phyloP scores from a whole-genome alignment of 2,113 vertebrate genomes.

The Pithys albifrons region DNA sequence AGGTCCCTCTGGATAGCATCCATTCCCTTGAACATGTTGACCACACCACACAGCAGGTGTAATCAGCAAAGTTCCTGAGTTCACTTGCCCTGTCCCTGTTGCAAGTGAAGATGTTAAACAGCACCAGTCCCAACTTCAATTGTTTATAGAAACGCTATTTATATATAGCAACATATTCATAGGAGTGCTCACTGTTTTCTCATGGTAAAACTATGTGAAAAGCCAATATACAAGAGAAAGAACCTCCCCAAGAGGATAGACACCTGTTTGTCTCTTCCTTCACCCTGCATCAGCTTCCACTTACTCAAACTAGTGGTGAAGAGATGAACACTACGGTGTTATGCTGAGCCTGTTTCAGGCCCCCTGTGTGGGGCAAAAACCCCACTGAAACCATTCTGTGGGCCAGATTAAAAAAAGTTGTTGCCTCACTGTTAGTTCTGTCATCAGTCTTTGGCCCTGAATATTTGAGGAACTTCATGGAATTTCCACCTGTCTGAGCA shows the following conservation, averaged over 20 bases:
- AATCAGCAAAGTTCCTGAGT: neutral
- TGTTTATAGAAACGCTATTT: neutral
- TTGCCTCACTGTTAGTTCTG: neutral
- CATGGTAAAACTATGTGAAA: neutral
- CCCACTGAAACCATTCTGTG: neutral
- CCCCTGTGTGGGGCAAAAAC: neutral
- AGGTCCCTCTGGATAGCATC: neutral
- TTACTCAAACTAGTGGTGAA: rapidly evolving
- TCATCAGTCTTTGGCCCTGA: neutral
- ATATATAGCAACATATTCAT: neutral
- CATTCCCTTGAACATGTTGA: neutral
- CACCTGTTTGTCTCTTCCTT: neutral
- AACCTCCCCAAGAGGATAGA: neutral
- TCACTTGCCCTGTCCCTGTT: neutral
- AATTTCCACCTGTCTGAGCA: neutral
- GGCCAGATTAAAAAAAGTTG: neutral
- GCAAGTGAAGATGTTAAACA: neutral
- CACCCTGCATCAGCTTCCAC: neutral
- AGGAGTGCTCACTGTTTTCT: neutral
- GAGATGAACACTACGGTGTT: rapidly evolving
- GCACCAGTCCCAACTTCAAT: neutral
- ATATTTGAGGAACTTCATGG: neutral
- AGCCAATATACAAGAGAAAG: neutral
- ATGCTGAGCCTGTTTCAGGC: neutral
- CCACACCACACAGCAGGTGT: neutral